These are phyloP conservation scores for Cosmia pyralina DNA, from an alignment of 2,888 invertebrate genomes.

Conservation along the genomic window DNA sequence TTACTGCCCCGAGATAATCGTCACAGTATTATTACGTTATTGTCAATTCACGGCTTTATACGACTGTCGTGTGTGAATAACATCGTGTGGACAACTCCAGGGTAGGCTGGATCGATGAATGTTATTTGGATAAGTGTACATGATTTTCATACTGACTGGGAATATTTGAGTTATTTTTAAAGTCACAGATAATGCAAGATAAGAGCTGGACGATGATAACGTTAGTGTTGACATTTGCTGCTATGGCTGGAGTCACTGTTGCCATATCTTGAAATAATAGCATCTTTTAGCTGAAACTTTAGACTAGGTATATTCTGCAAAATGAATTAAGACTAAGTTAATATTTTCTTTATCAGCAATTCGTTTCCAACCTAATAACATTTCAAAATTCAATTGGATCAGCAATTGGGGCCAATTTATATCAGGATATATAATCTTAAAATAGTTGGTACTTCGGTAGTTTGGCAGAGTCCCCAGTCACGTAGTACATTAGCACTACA, in stretches of 20 bases:
- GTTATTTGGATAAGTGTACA: neutral
- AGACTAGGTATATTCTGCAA: neutral
- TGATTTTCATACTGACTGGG: neutral
- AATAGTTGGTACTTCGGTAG: constrained; percentile 60
- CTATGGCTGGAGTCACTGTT: neutral
- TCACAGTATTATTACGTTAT: constrained; percentile 68
- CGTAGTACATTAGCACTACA: constrained; percentile 83
- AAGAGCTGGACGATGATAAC: neutral
- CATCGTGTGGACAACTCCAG: constrained; percentile 39
- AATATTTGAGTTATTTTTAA: neutral
- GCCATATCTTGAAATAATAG: neutral
- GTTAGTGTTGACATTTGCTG: too few species aligned
- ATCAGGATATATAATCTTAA: constrained; percentile 65
- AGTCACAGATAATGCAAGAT: neutral
- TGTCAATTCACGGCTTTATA: constrained; percentile 64
- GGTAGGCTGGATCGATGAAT: constrained; percentile 33
- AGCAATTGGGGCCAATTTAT: constrained; percentile 66
- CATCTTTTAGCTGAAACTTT: neutral
- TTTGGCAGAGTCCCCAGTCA: constrained; percentile 70
- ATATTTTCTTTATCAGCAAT: constrained; percentile 20
- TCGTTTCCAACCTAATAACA: constrained; percentile 43
- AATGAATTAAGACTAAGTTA: neutral
- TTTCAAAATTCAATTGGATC: constrained; percentile 67
- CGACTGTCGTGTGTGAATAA: constrained; percentile 56
- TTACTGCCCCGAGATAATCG: constrained; percentile 68